phyloP scores from a whole-genome alignment of 1,140 invertebrate genomes.

The Calephelis nemesis region DNA sequence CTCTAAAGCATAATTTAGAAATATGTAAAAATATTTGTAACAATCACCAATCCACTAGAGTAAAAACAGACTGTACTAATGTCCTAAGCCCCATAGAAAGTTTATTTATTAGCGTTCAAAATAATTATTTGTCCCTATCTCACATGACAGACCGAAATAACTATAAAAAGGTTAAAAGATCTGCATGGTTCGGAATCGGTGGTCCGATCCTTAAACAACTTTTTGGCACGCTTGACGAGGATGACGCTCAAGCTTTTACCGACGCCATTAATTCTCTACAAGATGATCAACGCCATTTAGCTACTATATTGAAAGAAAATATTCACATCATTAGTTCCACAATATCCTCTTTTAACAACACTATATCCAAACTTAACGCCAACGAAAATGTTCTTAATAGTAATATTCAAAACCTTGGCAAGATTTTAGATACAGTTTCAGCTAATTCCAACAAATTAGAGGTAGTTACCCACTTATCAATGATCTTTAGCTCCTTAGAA shows the following conservation, averaged over 20 bases:
- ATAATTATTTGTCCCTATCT: not conserved
- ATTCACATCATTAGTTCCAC: no score
- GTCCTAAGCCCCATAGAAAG: not conserved
- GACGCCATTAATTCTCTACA: constrained; percentile 5
- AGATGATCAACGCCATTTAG: not conserved
- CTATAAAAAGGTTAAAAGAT: not conserved
- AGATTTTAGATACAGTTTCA: constrained; percentile 2
- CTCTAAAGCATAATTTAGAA: not conserved
- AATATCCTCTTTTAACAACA: no score
- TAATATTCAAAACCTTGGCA: not conserved
- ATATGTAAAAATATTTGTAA: not conserved
- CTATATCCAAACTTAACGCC: no score
- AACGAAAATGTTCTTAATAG: not conserved
- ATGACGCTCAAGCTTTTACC: not conserved
- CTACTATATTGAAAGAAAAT: not conserved
- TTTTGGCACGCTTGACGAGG: not conserved
- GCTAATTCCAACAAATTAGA: constrained; percentile 1
- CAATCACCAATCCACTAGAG: not conserved
- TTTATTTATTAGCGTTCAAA: not conserved
- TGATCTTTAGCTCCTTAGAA: constrained; percentile 6
- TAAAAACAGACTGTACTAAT: constrained; percentile 1
- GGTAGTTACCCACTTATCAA: not conserved
- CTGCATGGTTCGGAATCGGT: not conserved
- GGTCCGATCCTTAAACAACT: no score
- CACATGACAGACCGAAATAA: not conserved